Base-by-base conservation (phyloP, 2,888 invertebrate species). In the Anorthoa munda region DNA sequence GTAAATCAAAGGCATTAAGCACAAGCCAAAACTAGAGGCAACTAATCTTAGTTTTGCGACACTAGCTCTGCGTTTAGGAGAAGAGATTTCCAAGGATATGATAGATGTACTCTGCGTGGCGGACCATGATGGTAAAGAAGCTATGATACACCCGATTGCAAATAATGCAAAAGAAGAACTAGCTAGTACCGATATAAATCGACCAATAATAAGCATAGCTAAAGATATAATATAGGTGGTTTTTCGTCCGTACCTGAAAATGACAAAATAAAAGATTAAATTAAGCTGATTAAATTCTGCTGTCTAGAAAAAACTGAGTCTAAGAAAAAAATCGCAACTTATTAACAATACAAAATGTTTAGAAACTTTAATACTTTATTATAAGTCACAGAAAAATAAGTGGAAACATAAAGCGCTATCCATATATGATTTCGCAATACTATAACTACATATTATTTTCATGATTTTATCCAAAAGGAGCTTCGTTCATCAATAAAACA, bases 211-310 rank as follows among this genome's bases (percentile, higher is more conserved):
- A 15, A 92, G 85, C 66, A 94, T 79, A n/a, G 78, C 69, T 69
- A 94, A 59, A 7, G 94, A 90, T 66, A 90, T 72, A 18, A 93
- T 87, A 58, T 92, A 93, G 0, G 91, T 90, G n/a, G 89, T 80
- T 53, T 93, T 92, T 12, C 94, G 92, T 5, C 94, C 94, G 66
- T 91, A 94, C 66, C 94, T 94, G 89, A 72, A 93, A 92, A 66
- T 55, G 61, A 72, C 69, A 79, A 77, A 64, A 53, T 13, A n/a
- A 5, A 56, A 53, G 1, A 46, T 39, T 13, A n/a, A 51, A 12
- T 17, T 21, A 21, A 21, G 15, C 4, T 2, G 9, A 21, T 21
- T 23, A n/a, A 55, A 21, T 31, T 67, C n/a, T 66, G 18, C 1
- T n/a, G 26, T 26, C 23, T 18, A 4, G 9, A 17, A 17, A 12